Percentiles rank a stretch among this genome's conserved stretches.
Conservation (phyloP, 2,888 invertebrate genomes). For the Standfussiana lucernea region DNA sequence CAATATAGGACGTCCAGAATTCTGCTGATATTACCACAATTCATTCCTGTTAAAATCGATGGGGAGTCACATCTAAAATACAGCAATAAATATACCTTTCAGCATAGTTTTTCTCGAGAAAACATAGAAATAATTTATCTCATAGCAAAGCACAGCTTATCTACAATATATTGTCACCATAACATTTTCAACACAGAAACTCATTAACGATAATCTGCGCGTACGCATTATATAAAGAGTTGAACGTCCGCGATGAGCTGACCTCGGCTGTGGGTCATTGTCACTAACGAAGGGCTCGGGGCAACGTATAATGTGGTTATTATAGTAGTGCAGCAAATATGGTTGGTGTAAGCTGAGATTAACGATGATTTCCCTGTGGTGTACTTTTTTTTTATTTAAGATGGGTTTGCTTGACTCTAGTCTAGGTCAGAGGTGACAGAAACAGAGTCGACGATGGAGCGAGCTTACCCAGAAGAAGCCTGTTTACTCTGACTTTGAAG, state of each 20-base stretch:
- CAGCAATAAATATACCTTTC: too few species aligned
- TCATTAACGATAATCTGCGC: slow-evolving; percentile 50
- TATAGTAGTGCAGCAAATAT: slow-evolving; percentile 8
- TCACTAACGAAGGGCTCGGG: slow-evolving; percentile 49
- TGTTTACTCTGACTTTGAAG: too few species aligned
- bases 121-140: too few species aligned
- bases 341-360: not conserved
- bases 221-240: slow-evolving; percentile 58
- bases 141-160: not conserved
- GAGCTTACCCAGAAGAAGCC: too few species aligned
- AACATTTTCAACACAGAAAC: slow-evolving; percentile 36
- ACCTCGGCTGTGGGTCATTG: slow-evolving; percentile 54
- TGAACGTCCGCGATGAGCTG: slow-evolving; percentile 59
- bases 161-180: slow-evolving; percentile 22
- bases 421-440: too few species aligned
- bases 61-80: too few species aligned
- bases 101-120: not conserved
- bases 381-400: too few species aligned
- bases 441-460: too few species aligned
- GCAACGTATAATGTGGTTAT: slow-evolving; percentile 21
- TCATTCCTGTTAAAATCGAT: too few species aligned
- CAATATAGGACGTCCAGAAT: too few species aligned
- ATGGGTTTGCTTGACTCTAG: too few species aligned
- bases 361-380: not conserved
- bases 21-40: too few species aligned